These are phyloP conservation scores for Pyxicephalus adspersus DNA, from an alignment of 2,113 vertebrate genomes.

Conservation along the genomic window DNA sequence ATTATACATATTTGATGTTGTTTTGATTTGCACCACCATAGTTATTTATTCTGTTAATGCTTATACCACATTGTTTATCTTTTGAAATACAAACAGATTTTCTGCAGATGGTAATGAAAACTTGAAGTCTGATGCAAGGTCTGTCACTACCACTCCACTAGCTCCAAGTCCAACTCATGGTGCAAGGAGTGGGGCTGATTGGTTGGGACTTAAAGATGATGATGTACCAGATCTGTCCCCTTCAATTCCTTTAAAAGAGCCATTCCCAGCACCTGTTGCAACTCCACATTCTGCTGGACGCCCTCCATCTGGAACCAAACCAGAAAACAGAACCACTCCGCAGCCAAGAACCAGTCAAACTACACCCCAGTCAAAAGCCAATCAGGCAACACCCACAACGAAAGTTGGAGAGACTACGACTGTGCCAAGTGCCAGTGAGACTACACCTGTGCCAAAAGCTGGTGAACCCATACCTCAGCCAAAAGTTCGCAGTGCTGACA, in stretches of 20 bases:
- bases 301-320: slow-evolving; percentile 30
- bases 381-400: no score
- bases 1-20: not conserved
- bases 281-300: not conserved
- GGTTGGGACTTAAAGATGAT: slow-evolving; percentile 81
- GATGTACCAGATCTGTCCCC: slow-evolving; percentile 51
- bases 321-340: slow-evolving; percentile 5
- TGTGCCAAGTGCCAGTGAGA: not conserved
- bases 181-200: slow-evolving; percentile 71
- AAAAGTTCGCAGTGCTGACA: slow-evolving; percentile 30
- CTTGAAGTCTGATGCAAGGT: slow-evolving; percentile 67
- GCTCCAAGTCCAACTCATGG: slow-evolving; percentile 55
- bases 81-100: slow-evolving; percentile 71
- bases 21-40: not conserved
- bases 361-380: not conserved
- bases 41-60: not conserved
- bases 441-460: not conserved
- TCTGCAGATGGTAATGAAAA: slow-evolving; percentile 72
- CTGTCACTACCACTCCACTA: slow-evolving; percentile 61
- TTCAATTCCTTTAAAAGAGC: slow-evolving; percentile 17
- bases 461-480: slow-evolving; percentile 31
- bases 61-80: not conserved
- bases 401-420: no score
- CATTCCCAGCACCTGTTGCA: not conserved
- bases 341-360: slow-evolving; percentile 53